Evolutionary conservation across 2,113 vertebrate species (phyloP).

Genomic region (Siniperca knerii): DNA sequence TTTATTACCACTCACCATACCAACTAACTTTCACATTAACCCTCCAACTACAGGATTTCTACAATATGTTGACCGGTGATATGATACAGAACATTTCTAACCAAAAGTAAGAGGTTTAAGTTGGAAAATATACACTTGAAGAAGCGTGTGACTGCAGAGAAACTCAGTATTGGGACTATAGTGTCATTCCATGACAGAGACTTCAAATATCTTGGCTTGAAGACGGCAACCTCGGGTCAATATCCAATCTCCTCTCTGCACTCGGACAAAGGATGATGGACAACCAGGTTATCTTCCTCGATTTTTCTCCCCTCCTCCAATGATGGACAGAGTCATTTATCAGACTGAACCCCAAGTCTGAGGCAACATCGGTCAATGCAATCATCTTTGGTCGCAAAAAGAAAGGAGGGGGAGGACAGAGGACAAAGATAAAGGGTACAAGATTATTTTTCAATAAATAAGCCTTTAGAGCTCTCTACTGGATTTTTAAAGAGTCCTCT

Average conservation of each 20-base stretch:
- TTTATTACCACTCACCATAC: not conserved
- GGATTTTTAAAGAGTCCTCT: constrained; percentile 68
- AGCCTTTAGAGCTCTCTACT: constrained; percentile 58
- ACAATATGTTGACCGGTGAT: constrained; percentile 13
- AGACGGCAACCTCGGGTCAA: constrained; percentile 72
- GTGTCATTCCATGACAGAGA: constrained; percentile 61
- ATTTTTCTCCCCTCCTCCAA: constrained; percentile 51
- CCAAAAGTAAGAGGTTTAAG: constrained; percentile 10
- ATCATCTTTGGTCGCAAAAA: constrained; percentile 65
- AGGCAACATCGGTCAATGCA: constrained; percentile 69
- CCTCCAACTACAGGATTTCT: constrained; percentile 1
- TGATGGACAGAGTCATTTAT: constrained; percentile 75
- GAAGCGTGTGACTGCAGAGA: constrained; percentile 35
- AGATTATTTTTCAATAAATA: constrained; percentile 81
- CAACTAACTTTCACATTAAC: constrained; percentile 21
- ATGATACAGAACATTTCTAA: constrained; percentile 9
- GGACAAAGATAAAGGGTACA: constrained; percentile 64
- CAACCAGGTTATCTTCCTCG: constrained; percentile 65
- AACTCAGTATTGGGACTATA: constrained; percentile 25
- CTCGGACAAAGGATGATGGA: constrained; percentile 77
- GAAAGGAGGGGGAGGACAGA: constrained; percentile 50
- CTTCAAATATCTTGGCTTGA: constrained; percentile 64
- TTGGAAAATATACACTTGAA: constrained; percentile 17
- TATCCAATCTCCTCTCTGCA: constrained; percentile 77
- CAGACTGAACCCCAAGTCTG: constrained; percentile 59